phyloP scores from a whole-genome alignment of 1,140 invertebrate species.

The Caenorhabditis brenneri region DNA sequence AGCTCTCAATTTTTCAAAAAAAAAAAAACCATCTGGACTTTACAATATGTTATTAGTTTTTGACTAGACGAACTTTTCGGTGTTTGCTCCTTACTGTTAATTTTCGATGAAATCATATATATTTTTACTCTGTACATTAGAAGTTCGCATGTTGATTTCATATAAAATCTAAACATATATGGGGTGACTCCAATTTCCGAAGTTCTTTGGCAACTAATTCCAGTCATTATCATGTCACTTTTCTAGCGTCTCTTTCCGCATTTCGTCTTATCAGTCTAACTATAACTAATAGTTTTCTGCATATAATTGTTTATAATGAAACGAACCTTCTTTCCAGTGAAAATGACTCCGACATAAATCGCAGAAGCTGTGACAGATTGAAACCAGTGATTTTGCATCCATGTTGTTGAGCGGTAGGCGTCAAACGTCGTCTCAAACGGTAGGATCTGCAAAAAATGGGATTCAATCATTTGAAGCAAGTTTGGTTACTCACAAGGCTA shows the following conservation, averaged over 20 bases:
- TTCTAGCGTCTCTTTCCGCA: conserved; percentile 76
- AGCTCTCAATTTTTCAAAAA: too few relatives aligned
- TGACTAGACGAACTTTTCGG: too few relatives aligned
- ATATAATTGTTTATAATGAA: neutral
- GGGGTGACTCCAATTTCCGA: conserved; percentile 48
- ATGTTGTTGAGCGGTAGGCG: conserved; percentile 82
- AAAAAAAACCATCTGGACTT: too few relatives aligned
- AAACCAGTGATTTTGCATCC: conserved; percentile 95
- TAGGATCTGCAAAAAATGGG: conserved; percentile 78
- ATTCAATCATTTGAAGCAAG: too few relatives aligned
- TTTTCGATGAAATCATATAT: too few relatives aligned
- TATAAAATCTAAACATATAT: neutral
- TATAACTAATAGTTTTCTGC: conserved; percentile 74
- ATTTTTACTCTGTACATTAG: too few relatives aligned
- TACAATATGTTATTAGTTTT: too few relatives aligned
- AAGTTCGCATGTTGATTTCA: too few relatives aligned
- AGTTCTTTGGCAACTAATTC: neutral
- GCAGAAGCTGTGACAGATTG: conserved; percentile 79
- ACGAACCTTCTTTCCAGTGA: conserved; percentile 79
- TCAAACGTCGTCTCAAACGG: conserved; percentile 91
- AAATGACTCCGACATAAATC: conserved; percentile 90
- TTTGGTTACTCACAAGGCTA: conserved; percentile 76
- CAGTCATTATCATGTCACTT: conserved; percentile 6
- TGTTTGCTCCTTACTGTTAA: too few relatives aligned
- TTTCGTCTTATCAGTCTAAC: conserved; percentile 86